Evolutionary conservation across 2,113 vertebrate genomes (phyloP), one percentile per base, ranked within the genome.

Genomic region (Atlantisia rogersi): DNA sequence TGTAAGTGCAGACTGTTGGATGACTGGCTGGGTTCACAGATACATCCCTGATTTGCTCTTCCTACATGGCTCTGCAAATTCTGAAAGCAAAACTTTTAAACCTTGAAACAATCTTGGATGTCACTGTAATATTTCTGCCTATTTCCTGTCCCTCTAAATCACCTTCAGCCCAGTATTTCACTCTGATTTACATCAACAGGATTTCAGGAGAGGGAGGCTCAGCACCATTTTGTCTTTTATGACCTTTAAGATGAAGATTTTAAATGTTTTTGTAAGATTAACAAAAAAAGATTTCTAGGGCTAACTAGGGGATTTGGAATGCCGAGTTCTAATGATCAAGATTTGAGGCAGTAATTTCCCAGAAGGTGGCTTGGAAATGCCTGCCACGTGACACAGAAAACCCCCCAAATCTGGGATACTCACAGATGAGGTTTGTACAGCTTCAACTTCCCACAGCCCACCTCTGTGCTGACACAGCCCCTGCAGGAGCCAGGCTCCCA

Each of bases 221-320:
- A 86, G 46, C 16, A 48, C 29, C 32, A 3, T 28, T 92, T 35
- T 70, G 40, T 88, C 39, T 77, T 93, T 75, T 74, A 71, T 11
- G 14, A 62, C 32, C 73, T 84, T 86, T 71, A 78, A 75, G 62
- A 71, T 1, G 2, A 88, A 84, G 69, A 82, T 58, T 81, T 86
- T 11, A 16, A 25, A 88, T 56, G 19, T 86, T 83, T 93, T 93
- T 69, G 5, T 35, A 93, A 86, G 52, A 89, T 75, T 75, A 78
- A 71, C 84, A 25, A 39, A 88, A 88, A 80, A 85, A 26, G 39
- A 88, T 92, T 69, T 81, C 74, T 78, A 68, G n/a, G 42, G 24
- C 39, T 95, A 79, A 88, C 60, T 32, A 60, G 73, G 37, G 48
- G 60, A 88, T 95, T 86, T 84, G 62, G 87, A 91, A 81, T 75